A percentile compares a stretch with the other conserved stretches of the same genome.
Conservation (phyloP, 2,888 invertebrate genomes). For the Himalopsyche japonica region DNA sequence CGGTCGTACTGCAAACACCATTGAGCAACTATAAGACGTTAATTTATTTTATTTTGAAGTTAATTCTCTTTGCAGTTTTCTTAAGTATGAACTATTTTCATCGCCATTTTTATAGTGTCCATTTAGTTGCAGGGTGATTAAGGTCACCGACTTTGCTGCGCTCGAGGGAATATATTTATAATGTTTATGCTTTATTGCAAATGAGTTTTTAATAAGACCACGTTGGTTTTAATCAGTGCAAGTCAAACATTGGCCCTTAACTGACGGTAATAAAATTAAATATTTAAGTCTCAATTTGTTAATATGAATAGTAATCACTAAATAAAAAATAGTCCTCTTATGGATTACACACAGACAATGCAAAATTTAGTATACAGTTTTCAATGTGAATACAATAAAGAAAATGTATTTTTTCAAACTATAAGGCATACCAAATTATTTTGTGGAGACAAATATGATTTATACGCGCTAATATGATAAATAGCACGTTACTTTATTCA, state of each 20-base stretch:
- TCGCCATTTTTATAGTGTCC: not conserved
- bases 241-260: not conserved
- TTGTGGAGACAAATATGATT: too few species aligned
- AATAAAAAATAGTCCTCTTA: too few species aligned
- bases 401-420: too few species aligned
- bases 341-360: too few species aligned
- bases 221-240: not conserved
- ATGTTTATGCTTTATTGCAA: conserved; percentile 19
- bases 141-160: conserved; percentile 13
- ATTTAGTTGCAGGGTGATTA: conserved; percentile 15
- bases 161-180: not conserved
- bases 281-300: too few species aligned
- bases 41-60: not conserved
- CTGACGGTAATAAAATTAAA: not conserved
- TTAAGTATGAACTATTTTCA: not conserved
- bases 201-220: conserved; percentile 34
- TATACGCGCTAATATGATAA: too few species aligned
- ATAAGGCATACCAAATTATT: too few species aligned
- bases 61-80: not conserved
- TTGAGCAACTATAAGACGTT: not conserved
- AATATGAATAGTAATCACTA: too few species aligned
- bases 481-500: too few species aligned
- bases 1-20: not conserved
- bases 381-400: too few species aligned
- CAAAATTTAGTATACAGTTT: too few species aligned